Evolutionary conservation across 2,113 vertebrate species (phyloP), one percentile per base, ranked within the genome.

Genomic region (Corythornis vintsioides): DNA sequence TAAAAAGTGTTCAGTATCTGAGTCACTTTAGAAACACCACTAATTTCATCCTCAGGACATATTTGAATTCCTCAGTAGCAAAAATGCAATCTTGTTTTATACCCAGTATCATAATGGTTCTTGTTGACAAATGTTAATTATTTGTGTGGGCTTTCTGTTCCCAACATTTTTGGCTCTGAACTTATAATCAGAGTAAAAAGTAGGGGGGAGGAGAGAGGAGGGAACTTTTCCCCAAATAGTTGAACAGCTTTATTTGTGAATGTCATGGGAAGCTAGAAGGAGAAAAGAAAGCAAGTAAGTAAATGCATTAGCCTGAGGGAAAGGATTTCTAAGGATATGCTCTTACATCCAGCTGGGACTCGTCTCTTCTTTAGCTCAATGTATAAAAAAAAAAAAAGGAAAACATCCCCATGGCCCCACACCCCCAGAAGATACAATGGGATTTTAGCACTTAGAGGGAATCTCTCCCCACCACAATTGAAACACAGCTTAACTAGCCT

Each of bases 51-150:
- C 77, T 83, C 56, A 20, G 90, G 89, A 93, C 28, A 86, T 59
- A 47, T 65, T 89, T 48, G 74, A 91, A 61, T 82, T 78, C 80
- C 91, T 33, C 61, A 66, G 61, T 71, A 65, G 45, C 31, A 96
- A 97, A 96, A 97, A 95, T 52, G 12, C 12, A 94, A 76, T 95
- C 96, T 66, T 83, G 3, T 33, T 97, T 94, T 93, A 26, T 31
- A 95, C 63, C 65, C 53, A 2, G 75, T 43, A 96, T 89, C 66
- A 73, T 64, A 93, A 86, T 84, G 67, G 60, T 72, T 94, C 50
- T 91, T 96, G 67, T 95, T 95, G 73, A 97, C 92, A 97, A 95
- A 94, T 94, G 83, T 40, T 94, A 97, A 96, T 96, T 95, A 95
- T 93, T 96, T 89, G 79, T 92, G 77, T 83, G 90, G 47, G n/a